phyloP scores from a whole-genome alignment of 2,888 invertebrate genomes.

The Melangyna quadrimaculata region DNA sequence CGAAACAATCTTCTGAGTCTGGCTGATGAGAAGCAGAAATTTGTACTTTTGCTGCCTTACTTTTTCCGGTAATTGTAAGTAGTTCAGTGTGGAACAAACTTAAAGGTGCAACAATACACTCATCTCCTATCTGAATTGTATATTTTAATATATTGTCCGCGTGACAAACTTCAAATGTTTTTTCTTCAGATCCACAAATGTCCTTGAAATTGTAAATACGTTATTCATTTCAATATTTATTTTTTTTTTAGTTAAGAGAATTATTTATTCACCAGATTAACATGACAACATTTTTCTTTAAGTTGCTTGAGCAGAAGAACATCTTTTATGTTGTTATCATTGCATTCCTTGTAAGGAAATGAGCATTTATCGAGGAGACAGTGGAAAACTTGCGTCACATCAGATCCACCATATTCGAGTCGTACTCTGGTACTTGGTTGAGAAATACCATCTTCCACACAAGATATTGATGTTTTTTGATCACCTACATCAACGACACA shows the following conservation, averaged over 20 bases:
- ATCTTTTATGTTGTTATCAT: conserved; percentile 88
- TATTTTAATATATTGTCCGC: conserved; percentile 84
- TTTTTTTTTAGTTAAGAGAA: neutral
- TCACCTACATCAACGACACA: conserved; percentile 98
- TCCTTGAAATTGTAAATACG: conserved; percentile 82
- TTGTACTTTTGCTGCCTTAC: conserved; percentile 88
- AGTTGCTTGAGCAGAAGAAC: conserved; percentile 90
- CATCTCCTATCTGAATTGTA: conserved; percentile 92
- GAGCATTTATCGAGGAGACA: conserved; percentile 94
- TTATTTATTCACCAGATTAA: conserved; percentile 85
- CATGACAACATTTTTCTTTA: conserved; percentile 95
- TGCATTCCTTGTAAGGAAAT: conserved; percentile 93
- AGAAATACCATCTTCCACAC: conserved; percentile 97
- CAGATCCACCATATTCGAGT: conserved; percentile 94
- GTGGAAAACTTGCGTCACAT: conserved; percentile 93
- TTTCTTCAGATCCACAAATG: conserved; percentile 93
- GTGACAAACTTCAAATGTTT: conserved; percentile 85
- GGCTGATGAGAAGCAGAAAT: conserved; percentile 85
- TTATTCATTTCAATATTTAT: neutral
- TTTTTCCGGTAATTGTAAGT: conserved; percentile 89
- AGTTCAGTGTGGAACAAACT: conserved; percentile 94
- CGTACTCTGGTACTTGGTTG: conserved; percentile 91
- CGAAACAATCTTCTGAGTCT: conserved; percentile 96
- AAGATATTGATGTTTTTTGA: conserved; percentile 96
- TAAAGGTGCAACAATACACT: conserved; percentile 94